Conservation (phyloP, 2,113 vertebrate genomes). For the Puntigrus tetrazona region DNA sequence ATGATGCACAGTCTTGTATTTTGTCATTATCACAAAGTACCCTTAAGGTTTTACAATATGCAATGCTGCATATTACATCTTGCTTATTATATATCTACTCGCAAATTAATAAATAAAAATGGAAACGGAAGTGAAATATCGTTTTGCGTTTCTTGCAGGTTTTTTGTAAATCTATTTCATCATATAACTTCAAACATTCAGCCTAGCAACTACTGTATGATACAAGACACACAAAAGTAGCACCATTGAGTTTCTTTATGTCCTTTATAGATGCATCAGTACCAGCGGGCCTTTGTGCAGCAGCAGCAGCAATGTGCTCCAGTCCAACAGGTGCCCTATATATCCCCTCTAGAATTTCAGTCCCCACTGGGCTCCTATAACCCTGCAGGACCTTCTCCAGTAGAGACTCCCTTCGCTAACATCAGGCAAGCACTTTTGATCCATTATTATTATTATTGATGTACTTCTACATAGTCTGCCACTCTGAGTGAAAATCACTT, state of each 20-base stretch:
- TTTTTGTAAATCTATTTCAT: neutral
- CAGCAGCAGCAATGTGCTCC: slow-evolving; percentile 76
- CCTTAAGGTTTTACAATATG: neutral
- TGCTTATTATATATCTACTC: neutral
- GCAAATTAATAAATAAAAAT: neutral
- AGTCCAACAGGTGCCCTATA: slow-evolving; percentile 81
- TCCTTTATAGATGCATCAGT: slow-evolving; percentile 85
- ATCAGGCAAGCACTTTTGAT: slow-evolving; percentile 66
- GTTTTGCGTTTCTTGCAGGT: neutral
- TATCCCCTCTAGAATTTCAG: slow-evolving; percentile 87
- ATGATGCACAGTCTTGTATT: neutral
- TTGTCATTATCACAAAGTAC: neutral
- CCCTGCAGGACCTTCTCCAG: slow-evolving; percentile 68
- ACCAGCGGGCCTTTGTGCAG: slow-evolving; percentile 89
- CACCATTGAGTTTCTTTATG: slow-evolving; percentile 2
- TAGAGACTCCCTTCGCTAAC: slow-evolving; percentile 74
- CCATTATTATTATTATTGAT: neutral
- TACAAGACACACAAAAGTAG: neutral
- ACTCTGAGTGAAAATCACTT: neutral
- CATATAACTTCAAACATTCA: neutral
- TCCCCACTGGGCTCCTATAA: slow-evolving; percentile 78
- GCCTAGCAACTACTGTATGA: neutral
- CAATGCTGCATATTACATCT: neutral
- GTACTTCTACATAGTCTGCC: neutral
- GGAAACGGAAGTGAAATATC: neutral